Evolutionary conservation across 2,888 invertebrate species (phyloP).

Genomic region (Lottia gigantea): DNA sequence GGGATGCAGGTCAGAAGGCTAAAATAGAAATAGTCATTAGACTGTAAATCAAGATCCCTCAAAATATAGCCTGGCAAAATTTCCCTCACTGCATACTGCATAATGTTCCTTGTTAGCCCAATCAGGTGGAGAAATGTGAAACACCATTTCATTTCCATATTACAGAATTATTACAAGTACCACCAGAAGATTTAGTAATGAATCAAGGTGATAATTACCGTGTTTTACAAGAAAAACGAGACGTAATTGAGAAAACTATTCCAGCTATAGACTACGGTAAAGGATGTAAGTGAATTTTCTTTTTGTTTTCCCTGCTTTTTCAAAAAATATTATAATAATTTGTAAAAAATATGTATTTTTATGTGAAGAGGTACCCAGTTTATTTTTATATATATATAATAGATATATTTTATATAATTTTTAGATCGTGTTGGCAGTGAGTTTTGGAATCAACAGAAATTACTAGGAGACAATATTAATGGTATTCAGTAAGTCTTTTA

Average conservation of each 20-base stretch:
- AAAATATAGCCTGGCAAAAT: too few species aligned
- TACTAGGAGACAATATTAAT: constrained; percentile 63
- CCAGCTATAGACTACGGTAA: constrained; percentile 66
- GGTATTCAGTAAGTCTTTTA: constrained; percentile 64
- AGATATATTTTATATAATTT: constrained; percentile 23
- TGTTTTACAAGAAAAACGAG: constrained; percentile 60
- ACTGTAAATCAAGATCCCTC: too few species aligned
- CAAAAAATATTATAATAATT: too few species aligned
- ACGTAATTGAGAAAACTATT: constrained; percentile 66
- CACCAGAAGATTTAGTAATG: constrained; percentile 64
- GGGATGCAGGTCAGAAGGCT: too few species aligned
- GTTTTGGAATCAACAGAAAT: constrained; percentile 67
- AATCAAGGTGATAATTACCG: constrained; percentile 64
- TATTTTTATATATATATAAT: too few species aligned
- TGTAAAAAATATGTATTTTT: too few species aligned
- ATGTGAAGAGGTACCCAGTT: too few species aligned
- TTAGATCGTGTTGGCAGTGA: constrained; percentile 68
- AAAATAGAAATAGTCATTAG: too few species aligned
- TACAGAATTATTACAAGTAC: constrained; percentile 62
- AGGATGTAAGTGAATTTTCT: constrained; percentile 62
- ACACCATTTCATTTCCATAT: too few species aligned
- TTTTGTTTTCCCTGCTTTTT: neutral
- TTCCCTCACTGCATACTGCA: too few species aligned
- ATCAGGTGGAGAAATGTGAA: too few species aligned
- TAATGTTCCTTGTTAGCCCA: too few species aligned